phyloP scores from a whole-genome alignment of 2,888 invertebrate species.

The Plebejus melissa region DNA sequence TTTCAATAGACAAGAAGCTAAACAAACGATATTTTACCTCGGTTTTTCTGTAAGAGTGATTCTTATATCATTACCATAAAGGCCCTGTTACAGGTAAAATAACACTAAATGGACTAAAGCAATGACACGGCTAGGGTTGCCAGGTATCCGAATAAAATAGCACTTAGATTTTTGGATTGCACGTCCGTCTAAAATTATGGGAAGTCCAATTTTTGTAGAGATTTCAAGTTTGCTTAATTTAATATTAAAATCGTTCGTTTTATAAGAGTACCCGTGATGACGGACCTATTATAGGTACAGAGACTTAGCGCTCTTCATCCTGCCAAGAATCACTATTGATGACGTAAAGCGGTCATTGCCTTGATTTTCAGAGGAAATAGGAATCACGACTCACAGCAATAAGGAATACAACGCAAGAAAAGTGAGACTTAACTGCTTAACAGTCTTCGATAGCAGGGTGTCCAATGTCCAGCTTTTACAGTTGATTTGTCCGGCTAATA shows the following conservation, averaged over 20 bases:
- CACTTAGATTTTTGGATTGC: too few species aligned
- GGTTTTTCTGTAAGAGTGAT: not conserved
- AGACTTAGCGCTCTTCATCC: not conserved
- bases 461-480: not conserved
- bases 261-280: not conserved
- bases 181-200: too few species aligned
- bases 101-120: not conserved
- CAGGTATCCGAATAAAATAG: not conserved
- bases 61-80: not conserved
- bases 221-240: too few species aligned
- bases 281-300: not conserved
- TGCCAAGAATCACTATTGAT: not conserved
- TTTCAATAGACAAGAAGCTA: constrained; percentile 29
- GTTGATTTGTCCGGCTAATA: not conserved
- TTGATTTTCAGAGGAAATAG: not conserved
- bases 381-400: not conserved
- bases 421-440: not conserved
- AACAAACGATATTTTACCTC: constrained; percentile 40
- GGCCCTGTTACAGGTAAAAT: not conserved
- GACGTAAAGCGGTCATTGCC: not conserved
- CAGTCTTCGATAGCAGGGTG: too few species aligned
- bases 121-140: not conserved
- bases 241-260: not conserved
- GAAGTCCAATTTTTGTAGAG: too few species aligned
- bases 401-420: not conserved